phyloP scores from a whole-genome alignment of 92 coral and sea anemone species.

The Palythoa caribaeorum region DNA sequence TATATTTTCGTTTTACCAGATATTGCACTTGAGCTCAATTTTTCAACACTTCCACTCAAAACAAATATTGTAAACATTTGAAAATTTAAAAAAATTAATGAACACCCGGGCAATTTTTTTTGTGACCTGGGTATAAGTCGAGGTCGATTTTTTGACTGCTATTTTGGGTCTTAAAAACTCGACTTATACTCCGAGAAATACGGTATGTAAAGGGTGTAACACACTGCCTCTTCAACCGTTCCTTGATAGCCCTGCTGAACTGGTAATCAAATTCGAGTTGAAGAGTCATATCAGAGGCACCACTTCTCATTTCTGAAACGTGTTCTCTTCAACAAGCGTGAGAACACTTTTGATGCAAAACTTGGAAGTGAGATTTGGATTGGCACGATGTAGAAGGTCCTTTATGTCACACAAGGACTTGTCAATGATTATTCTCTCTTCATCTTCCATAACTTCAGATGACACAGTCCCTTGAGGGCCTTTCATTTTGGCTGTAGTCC shows the following conservation, averaged over 20 bases:
- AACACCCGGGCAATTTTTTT: no score
- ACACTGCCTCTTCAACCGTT: slow-evolving; percentile 59
- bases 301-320: slow-evolving; percentile 70
- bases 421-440: slow-evolving; percentile 44
- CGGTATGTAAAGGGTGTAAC: slow-evolving; percentile 42
- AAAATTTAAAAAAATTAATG: no score
- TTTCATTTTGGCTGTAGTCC: slow-evolving; percentile 52
- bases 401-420: slow-evolving; percentile 57
- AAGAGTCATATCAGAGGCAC: slow-evolving; percentile 57
- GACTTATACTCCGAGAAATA: no score
- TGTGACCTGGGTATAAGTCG: no score
- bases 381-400: slow-evolving; percentile 58
- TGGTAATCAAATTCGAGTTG: slow-evolving; percentile 34
- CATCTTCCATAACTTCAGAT: slow-evolving; percentile 66
- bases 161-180: no score
- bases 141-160: no score
- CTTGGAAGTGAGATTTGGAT: slow-evolving; percentile 32
- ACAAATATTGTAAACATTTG: no score
- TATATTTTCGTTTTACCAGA: no score
- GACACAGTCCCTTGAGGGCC: slow-evolving; percentile 72
- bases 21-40: no score
- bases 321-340: slow-evolving; percentile 64
- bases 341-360: slow-evolving; percentile 13
- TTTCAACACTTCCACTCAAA: no score
- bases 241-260: slow-evolving; percentile 53